Evolutionary conservation across 2,797 vertebrate genomes (phyloP), one percentile per base, ranked within the genome.

Genomic region (Pyrocephalus nanus): DNA sequence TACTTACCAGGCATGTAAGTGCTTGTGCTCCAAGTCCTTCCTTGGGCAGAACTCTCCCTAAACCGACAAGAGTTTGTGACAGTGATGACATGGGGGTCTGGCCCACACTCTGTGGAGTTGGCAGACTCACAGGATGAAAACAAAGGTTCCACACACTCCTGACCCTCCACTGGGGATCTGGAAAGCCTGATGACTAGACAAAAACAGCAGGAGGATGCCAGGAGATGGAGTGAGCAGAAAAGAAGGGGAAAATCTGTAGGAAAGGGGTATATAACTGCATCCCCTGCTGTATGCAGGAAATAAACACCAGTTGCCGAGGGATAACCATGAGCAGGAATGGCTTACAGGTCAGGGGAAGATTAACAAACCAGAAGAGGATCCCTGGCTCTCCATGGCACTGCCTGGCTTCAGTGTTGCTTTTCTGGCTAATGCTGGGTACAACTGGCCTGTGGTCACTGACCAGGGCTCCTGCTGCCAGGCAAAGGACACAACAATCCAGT

Each of bases 261-360:
- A 53, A 92, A 19, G 13, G 7, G 2, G 0, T 20, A 19, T n/a
- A 14, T 34, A 42, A 10, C 3, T 40, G 11, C 25, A 17, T 9
- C 78, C 38, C 18, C 21, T 69, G 53, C 30, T 64, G 7, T 8
- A 29, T 3, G 26, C 0, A 3, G 67, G 66, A 36, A 48, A 83
- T 11, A 43, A 73, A 26, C 6, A 5, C 6, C 38, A 55, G 3
- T 21, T 58, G 20, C 19, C 0, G 0, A 14, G n/a, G 36, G 30
- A 15, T 32, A 38, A 7, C 2, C 18, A 6, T 3, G 12, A n/a
- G 34, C 17, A 36, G 22, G 47, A 50, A 17, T 18, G 17, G 8
- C 23, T 90, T 81, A 9, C 6, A 50, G 64, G 20, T 12, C 8
- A 61, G 11, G 21, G 29, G 17, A 38, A 57, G n/a, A 10, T 4